Evolutionary conservation across 2,797 vertebrate genomes (phyloP), one percentile per base, ranked within the genome.

Genomic region (Denticeps clupeoides): DNA sequence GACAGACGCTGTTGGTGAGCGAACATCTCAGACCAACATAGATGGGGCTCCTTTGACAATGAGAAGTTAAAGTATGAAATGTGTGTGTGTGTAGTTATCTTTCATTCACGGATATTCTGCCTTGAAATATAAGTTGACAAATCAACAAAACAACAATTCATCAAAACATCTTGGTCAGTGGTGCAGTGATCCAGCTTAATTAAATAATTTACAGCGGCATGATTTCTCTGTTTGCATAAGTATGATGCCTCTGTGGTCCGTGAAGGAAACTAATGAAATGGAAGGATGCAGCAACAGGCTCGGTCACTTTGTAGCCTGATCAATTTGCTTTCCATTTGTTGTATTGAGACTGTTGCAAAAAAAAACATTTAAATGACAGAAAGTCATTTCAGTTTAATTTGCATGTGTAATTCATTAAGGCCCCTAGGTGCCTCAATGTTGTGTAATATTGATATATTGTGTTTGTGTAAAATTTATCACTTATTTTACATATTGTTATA

Each of bases 181-280:
- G 33, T 19, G 15, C 33, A 37, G 16, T 12, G 37, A 37, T 37
- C 15, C 28, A 59, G 59, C 59, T 59, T 57, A 51, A 59, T 59
- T 59, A 59, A 59, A 55, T 42, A 59, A 59, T 59, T 59, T 59
- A 59, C 57, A 54, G 52, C 54, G 23, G 51, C 47, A 49, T 51
- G 51, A 55, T 57, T 51, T 59, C 53, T 54, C 49, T 49, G 51
- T 37, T 37, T 37, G 33, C 33, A 19, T 37, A 15, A 37, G 18
- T 37, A 37, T 33, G 15, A 37, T 16, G 37, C 33, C 33, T 15
- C 37, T 19, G 33, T 33, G 9, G 33, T 37, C 54, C 19, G 54
- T 54, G 51, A 46, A 46, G 50, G 51, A 47, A 46, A 47, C n/a
- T 47, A 55, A 59, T 59, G 44, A 32, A 55, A 59, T 59, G 57